Percentiles rank a stretch among this genome's conserved stretches.
Evolutionary conservation across 2,113 vertebrate species (phyloP).

Genomic region (Eidolon helvum): DNA sequence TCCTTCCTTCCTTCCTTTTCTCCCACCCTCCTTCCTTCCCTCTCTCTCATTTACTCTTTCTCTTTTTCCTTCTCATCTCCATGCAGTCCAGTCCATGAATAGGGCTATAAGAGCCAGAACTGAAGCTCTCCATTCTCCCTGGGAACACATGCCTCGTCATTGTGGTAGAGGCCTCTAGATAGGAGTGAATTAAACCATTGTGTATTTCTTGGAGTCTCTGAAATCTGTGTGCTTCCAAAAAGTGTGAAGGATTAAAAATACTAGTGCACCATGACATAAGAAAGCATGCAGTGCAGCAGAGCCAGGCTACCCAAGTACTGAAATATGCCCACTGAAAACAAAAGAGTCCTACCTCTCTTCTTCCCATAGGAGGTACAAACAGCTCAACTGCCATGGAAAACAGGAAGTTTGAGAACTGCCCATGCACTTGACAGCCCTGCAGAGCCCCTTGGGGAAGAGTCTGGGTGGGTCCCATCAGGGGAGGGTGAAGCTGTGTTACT

Average conservation of each 20-base stretch:
- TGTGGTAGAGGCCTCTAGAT: not conserved
- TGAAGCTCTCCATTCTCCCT: not conserved
- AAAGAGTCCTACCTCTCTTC: not conserved
- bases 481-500: conserved; percentile 41
- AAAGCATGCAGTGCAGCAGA: not conserved
- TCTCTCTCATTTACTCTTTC: no score
- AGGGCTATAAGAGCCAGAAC: not conserved
- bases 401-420: not conserved
- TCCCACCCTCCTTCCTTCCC: not conserved
- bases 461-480: not conserved
- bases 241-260: not conserved
- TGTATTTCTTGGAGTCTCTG: conserved; percentile 36
- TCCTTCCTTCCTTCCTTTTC: not conserved
- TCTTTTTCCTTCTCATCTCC: not conserved
- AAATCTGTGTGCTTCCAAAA: conserved; percentile 34
- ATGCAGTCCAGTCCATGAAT: not conserved
- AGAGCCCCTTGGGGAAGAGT: not conserved
- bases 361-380: not conserved
- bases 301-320: not conserved
- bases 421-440: not conserved
- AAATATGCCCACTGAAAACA: conserved; percentile 52
- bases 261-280: not conserved
- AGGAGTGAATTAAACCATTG: not conserved
- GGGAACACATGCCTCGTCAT: not conserved
- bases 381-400: conserved; percentile 16